These are phyloP conservation scores for Desmophyllum pertusum DNA, from an alignment of 92 coral and sea anemone species.

Conservation along the genomic window DNA sequence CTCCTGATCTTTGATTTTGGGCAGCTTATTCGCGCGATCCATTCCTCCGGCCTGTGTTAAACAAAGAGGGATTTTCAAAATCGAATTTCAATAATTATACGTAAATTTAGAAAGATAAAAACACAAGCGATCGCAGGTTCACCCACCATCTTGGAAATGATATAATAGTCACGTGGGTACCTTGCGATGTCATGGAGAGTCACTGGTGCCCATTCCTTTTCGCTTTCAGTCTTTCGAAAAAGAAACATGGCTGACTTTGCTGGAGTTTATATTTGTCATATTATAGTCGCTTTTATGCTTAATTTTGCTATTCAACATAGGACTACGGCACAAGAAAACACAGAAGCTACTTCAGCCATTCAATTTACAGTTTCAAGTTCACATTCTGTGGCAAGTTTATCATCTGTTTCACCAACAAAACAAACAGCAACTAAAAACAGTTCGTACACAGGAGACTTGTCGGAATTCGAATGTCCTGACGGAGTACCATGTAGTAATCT, in stretches of 20 bases:
- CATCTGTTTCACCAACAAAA: constrained; percentile 28
- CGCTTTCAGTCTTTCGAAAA: neutral
- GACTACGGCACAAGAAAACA: constrained; percentile 4
- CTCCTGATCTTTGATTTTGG: constrained; percentile 88
- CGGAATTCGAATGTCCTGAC: constrained; percentile 57
- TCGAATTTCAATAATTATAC: neutral
- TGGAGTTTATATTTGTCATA: neutral
- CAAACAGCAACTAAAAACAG: neutral
- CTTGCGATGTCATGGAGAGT: constrained; percentile 21
- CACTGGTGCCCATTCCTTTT: constrained; percentile 46
- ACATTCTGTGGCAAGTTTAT: constrained; percentile 12
- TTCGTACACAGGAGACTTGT: neutral
- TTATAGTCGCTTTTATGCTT: constrained; percentile 17
- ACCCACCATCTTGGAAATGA: constrained; percentile 98
- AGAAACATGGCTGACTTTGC: constrained; percentile 58
- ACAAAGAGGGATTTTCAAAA: neutral
- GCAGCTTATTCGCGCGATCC: constrained; percentile 83
- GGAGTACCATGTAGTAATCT: constrained; percentile 61
- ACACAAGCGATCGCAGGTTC: constrained; percentile 10
- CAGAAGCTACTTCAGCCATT: constrained; percentile 26
- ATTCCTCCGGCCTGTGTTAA: constrained; percentile 87
- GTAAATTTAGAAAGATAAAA: constrained; percentile 4
- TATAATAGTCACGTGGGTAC: constrained; percentile 81
- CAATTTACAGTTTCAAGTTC: constrained; percentile 21
- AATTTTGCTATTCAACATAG: constrained; percentile 1